These are phyloP conservation scores for Bombus picipes DNA, from an alignment of 1,140 invertebrate genomes.

Conservation along the genomic window DNA sequence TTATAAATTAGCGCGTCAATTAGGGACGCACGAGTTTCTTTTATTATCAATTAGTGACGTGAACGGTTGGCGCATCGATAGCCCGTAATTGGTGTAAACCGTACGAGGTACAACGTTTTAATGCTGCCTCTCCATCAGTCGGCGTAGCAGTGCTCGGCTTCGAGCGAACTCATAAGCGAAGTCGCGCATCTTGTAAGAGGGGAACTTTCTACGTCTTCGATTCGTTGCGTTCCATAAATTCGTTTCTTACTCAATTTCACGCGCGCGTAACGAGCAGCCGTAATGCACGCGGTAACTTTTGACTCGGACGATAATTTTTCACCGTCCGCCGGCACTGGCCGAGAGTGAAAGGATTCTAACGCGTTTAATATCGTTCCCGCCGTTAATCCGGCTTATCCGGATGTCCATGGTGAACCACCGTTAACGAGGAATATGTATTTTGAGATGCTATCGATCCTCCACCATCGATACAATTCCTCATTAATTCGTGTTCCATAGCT, in stretches of 20 bases:
- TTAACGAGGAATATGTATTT: constrained; percentile 1
- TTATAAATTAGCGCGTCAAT: constrained; percentile 36
- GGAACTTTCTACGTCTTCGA: constrained; percentile 39
- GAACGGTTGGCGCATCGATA: constrained; percentile 25
- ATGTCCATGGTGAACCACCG: background rate
- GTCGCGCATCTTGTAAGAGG: background rate
- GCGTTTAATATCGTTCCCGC: constrained; percentile 20
- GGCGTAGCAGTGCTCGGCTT: background rate
- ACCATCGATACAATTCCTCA: background rate
- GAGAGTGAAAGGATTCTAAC: constrained; percentile 41
- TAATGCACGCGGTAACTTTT: constrained; percentile 37
- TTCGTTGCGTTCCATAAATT: constrained; percentile 46
- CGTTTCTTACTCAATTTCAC: constrained; percentile 46
- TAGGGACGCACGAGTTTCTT: constrained; percentile 14
- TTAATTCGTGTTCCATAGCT: background rate
- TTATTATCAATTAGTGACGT: constrained; percentile 39
- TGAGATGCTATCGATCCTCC: background rate
- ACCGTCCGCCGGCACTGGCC: background rate
- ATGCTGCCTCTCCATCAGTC: constrained; percentile 16
- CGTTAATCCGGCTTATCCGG: background rate
- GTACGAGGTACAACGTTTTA: background rate
- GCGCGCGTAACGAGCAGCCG: constrained; percentile 43
- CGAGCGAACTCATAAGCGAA: background rate
- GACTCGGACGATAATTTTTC: constrained; percentile 32
- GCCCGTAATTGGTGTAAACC: constrained; percentile 33